Evolutionary conservation across 1,140 invertebrate species (phyloP), one percentile per base, ranked within the genome.

Genomic region (Hyles euphorbiae): DNA sequence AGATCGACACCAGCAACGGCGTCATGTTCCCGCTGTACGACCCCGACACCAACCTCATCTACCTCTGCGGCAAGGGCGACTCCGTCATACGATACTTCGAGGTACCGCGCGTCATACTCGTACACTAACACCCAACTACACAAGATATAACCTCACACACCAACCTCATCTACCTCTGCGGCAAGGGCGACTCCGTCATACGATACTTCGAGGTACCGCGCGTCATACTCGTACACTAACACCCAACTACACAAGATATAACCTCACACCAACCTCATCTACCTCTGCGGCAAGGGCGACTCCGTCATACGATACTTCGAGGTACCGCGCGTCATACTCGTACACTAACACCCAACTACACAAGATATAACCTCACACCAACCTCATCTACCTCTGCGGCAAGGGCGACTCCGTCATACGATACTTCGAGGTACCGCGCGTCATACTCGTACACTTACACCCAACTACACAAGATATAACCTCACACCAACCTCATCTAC

Each of bases 21-120:
- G 97, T 99, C 44, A 96, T 99, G 93, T 97, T 99, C 88, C 98
- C 98, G 40, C 92, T 98, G 11, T 99, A 99, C 89, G 98, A 99
- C 91, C 94, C 97, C 47, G 98, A 99, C 89, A 98, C 97, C 48
- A 98, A 97, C 91, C 90, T 99, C 74, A 94, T 99, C 62, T 99
- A 95, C 88, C 90, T 99, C 3, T 98, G 97, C 87, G 98, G 98
- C 63, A 99, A 99, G 91, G 98, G 95, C 44, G 95, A 96, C 92
- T 95, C 94, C 67, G 94, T 95, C 53, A 95, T 95, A 67, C 89
- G 95, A 66, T 94, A 94, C 76, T 95, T 94, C 65, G 91, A 92
- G 89, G 91, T 91, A 22, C 22, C 22, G 22, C 22, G 22, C 22
- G 22, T 22, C 22, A 22, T 22, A 22, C 22, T 22, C 22, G 22